These are phyloP conservation scores for Penaeus japonicus DNA, from an alignment of 1,140 invertebrate genomes.

Conservation along the genomic window DNA sequence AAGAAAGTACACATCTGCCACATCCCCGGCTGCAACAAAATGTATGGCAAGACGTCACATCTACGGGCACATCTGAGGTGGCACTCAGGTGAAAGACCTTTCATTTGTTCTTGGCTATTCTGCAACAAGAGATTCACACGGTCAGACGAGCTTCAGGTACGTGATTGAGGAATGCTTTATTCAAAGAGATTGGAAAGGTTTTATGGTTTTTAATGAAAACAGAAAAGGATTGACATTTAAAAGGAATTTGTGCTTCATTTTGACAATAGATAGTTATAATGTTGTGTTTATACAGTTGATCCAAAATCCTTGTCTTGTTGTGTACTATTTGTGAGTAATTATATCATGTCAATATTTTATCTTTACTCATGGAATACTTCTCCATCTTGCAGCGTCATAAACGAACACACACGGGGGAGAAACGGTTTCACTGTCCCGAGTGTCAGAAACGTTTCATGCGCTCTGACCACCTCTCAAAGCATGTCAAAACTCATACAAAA, in stretches of 20 bases:
- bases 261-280: not conserved
- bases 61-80: constrained; percentile 90
- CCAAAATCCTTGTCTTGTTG: not conserved
- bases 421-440: constrained; percentile 83
- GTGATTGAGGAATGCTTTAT: not conserved
- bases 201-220: not conserved
- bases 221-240: not conserved
- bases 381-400: constrained; percentile 59
- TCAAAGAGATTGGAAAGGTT: too few relatives aligned
- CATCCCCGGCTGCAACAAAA: constrained; percentile 94
- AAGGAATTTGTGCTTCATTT: not conserved
- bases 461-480: constrained; percentile 81
- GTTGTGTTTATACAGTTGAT: not conserved
- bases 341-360: not conserved
- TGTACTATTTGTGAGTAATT: not conserved
- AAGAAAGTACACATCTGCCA: constrained; percentile 81
- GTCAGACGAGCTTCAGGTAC: constrained; percentile 60
- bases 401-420: constrained; percentile 77
- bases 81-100: constrained; percentile 88
- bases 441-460: constrained; percentile 87
- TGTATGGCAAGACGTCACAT: constrained; percentile 96
- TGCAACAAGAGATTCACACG: constrained; percentile 77
- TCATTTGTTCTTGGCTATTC: constrained; percentile 93
- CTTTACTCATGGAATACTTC: not conserved
- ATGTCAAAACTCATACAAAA: constrained; percentile 79